Conservation (phyloP, 2,113 vertebrate genomes). For the Archilochus colubris region DNA sequence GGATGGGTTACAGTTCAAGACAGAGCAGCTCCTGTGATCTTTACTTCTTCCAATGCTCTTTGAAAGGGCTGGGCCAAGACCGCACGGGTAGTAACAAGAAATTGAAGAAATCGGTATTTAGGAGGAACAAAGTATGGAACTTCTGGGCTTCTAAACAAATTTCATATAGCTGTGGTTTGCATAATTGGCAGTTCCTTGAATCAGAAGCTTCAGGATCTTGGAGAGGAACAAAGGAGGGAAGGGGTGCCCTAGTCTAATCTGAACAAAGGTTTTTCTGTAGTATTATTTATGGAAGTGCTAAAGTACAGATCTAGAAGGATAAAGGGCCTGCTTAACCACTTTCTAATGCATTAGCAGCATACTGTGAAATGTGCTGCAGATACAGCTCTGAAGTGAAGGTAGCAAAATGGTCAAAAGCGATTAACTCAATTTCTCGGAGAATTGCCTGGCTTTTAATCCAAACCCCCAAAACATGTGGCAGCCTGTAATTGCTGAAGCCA, state of each 20-base stretch:
- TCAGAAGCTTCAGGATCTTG: background rate
- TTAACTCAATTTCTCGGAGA: background rate
- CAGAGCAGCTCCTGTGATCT: background rate
- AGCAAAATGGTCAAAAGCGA: background rate
- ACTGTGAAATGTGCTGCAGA: background rate
- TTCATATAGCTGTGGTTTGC: background rate
- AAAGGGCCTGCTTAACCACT: background rate
- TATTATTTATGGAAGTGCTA: background rate
- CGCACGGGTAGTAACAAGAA: background rate
- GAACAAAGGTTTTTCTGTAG: background rate
- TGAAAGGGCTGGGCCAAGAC: background rate
- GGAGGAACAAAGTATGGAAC: background rate
- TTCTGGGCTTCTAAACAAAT: background rate
- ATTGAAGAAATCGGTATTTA: background rate
- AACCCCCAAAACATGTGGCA: background rate
- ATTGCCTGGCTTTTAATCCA: conserved; percentile 4
- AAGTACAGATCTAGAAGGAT: background rate
- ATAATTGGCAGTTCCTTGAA: background rate
- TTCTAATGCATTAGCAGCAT: background rate
- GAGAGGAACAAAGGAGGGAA: background rate
- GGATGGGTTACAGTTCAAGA: background rate
- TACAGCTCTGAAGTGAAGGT: background rate
- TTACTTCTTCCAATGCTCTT: background rate
- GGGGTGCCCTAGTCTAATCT: background rate
- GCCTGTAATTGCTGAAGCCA: background rate